These are phyloP conservation scores for Platysternon megacephalum DNA, from an alignment of 2,113 vertebrate species.

Conservation along the genomic window DNA sequence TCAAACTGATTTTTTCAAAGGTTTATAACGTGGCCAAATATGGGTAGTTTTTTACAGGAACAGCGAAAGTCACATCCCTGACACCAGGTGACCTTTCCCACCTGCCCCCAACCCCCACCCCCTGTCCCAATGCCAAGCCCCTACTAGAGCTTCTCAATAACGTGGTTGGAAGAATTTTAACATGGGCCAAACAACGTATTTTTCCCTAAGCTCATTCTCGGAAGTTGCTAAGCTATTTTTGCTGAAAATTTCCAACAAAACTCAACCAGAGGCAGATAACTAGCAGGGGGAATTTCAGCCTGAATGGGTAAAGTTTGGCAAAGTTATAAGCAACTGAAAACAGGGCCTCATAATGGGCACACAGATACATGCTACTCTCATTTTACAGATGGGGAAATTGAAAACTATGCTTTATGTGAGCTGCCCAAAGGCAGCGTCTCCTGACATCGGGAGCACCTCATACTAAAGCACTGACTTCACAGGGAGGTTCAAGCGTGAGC, in stretches of 20 bases:
- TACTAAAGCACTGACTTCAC: neutral
- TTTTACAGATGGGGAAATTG: neutral
- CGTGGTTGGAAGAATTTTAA: rapidly evolving
- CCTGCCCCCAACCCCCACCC: too few relatives aligned
- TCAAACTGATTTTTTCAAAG: too few relatives aligned
- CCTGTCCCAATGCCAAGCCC: too few relatives aligned
- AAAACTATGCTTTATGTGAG: neutral
- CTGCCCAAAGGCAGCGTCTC: neutral
- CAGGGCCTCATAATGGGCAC: neutral
- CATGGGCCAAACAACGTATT: rapidly evolving
- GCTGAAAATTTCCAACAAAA: neutral
- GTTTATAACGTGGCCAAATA: too few relatives aligned
- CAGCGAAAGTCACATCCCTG: neutral
- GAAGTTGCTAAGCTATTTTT: neutral
- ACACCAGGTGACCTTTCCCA: too few relatives aligned
- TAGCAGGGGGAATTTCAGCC: neutral
- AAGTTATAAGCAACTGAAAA: neutral
- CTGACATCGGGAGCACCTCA: neutral
- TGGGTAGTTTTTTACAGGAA: too few relatives aligned
- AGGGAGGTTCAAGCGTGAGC: neutral
- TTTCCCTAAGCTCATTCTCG: neutral
- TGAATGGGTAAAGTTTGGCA: neutral
- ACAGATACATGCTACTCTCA: neutral
- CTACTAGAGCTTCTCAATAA: rapidly evolving
- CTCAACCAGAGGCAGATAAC: neutral